Evolutionary conservation across 2,888 invertebrate genomes (phyloP).

Genomic region (Drosophila multiciliata): DNA sequence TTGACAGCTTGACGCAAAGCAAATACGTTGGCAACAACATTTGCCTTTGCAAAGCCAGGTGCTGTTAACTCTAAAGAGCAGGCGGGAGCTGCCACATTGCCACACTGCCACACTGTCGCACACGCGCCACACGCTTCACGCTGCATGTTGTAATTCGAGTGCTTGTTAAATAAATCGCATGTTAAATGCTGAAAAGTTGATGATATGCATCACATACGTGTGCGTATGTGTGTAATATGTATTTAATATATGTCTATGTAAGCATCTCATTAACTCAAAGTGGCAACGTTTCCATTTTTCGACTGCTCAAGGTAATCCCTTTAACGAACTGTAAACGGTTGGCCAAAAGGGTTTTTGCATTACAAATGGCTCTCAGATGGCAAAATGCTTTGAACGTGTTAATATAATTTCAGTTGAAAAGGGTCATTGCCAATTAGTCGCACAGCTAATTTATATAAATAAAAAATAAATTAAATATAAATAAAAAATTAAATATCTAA

Average conservation of each 20-base stretch:
- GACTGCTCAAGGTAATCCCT: constrained; percentile 20
- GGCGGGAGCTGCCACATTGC: constrained; percentile 14
- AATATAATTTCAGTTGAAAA: not conserved
- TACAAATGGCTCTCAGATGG: not conserved
- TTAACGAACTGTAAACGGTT: constrained; percentile 9
- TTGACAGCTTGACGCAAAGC: constrained; percentile 55
- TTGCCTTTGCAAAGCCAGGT: not conserved
- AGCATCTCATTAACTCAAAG: constrained; percentile 34
- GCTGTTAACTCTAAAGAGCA: constrained; percentile 5
- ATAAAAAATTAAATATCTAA: too few species aligned
- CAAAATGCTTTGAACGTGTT: not conserved
- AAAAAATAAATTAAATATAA: not conserved
- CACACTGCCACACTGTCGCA: not conserved
- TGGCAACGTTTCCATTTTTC: not conserved
- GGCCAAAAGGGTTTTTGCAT: not conserved
- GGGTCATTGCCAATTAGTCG: not conserved
- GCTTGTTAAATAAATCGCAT: constrained; percentile 62
- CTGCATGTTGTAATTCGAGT: constrained; percentile 53
- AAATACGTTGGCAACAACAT: constrained; percentile 16
- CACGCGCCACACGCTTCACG: constrained; percentile 6
- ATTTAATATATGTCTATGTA: constrained; percentile 5
- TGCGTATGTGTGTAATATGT: not conserved
- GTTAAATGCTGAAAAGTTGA: constrained; percentile 53
- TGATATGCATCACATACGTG: constrained; percentile 32
- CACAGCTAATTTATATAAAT: not conserved